These are phyloP conservation scores for Limenitis camilla DNA, from an alignment of 2,888 invertebrate genomes.

Conservation along the genomic window DNA sequence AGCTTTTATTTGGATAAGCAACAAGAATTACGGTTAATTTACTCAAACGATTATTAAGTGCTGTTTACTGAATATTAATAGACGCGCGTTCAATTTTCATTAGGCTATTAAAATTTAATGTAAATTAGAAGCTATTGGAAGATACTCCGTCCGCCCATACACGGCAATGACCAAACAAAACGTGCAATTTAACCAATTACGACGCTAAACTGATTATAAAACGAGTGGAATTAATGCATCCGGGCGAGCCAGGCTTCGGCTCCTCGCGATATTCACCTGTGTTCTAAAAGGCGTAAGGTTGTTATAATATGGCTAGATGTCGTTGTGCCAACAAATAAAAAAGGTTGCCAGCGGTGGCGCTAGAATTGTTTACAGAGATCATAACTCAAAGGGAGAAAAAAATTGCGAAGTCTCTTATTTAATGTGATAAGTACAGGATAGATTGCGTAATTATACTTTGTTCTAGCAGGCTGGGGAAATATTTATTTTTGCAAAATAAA, in stretches of 20 bases:
- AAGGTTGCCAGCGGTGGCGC: slow-evolving; percentile 24
- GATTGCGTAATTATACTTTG: slow-evolving; percentile 14
- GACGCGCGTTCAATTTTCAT: not conserved
- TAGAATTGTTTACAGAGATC: slow-evolving; percentile 28
- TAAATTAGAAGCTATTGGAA: slow-evolving; percentile 19
- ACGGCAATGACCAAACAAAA: slow-evolving; percentile 27
- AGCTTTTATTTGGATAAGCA: too few relatives aligned
- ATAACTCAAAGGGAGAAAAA: slow-evolving; percentile 27
- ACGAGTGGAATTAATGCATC: slow-evolving; percentile 35
- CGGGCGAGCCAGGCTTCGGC: slow-evolving; percentile 19
- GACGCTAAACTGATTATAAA: slow-evolving; percentile 34
- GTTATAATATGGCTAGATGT: slow-evolving; percentile 8
- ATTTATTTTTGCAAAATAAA: not conserved
- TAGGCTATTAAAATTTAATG: slow-evolving; percentile 12
- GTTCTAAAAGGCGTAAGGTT: slow-evolving; percentile 13
- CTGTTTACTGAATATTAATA: not conserved
- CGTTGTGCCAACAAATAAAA: slow-evolving; percentile 22
- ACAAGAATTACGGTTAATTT: too few relatives aligned
- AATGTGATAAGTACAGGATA: slow-evolving; percentile 15
- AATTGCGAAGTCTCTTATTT: slow-evolving; percentile 12
- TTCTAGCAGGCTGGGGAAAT: not conserved
- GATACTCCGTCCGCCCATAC: slow-evolving; percentile 18
- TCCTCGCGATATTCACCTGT: slow-evolving; percentile 20
- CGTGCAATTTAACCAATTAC: slow-evolving; percentile 34
- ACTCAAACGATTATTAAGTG: not conserved